Evolutionary conservation across 2,113 vertebrate species (phyloP).

Genomic region (Gnathonemus echidnorhynchus): DNA sequence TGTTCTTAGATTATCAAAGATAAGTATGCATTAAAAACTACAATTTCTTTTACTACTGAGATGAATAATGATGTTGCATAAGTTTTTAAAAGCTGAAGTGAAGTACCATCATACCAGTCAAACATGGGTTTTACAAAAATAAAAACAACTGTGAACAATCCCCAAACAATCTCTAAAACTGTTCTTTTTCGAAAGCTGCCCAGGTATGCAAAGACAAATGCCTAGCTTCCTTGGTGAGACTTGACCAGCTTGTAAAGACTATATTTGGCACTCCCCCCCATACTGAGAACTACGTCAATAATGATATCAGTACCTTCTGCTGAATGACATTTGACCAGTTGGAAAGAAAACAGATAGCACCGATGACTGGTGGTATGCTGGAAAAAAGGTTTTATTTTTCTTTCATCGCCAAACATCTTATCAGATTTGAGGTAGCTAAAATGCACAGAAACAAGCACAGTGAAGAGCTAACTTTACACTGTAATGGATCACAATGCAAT

Average conservation of each 20-base stretch:
- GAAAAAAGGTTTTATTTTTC: background rate
- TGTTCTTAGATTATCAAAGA: background rate
- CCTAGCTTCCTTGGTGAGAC: background rate
- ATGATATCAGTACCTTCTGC: conserved; percentile 18
- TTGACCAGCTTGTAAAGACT: conserved; percentile 1
- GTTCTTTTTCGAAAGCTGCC: background rate
- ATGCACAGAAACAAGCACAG: background rate
- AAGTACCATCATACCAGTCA: background rate
- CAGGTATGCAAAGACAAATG: background rate
- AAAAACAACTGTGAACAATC: background rate
- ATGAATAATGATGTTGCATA: background rate
- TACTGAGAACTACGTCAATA: conserved; percentile 8
- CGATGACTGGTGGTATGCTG: conserved; percentile 1
- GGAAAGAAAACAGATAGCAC: background rate
- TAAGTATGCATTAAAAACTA: background rate
- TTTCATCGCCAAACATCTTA: background rate
- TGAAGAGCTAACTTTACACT: background rate
- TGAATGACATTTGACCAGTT: conserved; percentile 16
- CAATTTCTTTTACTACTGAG: background rate
- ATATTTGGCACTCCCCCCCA: conserved; percentile 1
- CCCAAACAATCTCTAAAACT: background rate
- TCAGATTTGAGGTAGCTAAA: background rate
- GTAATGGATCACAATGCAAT: background rate
- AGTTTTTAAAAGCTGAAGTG: background rate
- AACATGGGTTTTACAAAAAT: background rate